These are phyloP conservation scores for Agapostemon virescens DNA, from an alignment of 2,888 invertebrate species.

Conservation along the genomic window DNA sequence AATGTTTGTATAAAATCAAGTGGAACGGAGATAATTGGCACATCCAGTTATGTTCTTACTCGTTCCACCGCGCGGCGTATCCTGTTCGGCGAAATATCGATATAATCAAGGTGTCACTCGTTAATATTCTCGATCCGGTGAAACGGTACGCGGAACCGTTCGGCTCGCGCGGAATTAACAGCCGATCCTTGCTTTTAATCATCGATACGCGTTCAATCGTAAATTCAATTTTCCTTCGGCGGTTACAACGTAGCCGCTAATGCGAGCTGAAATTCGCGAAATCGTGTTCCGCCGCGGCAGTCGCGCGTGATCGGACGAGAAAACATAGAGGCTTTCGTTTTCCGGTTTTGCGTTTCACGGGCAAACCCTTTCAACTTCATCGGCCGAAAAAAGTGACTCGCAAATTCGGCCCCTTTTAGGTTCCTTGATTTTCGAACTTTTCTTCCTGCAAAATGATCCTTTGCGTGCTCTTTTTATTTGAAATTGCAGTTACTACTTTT, in stretches of 20 bases:
- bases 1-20: not conserved
- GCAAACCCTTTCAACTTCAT: not conserved
- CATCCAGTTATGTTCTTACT: slow-evolving; percentile 3
- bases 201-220: not conserved
- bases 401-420: not conserved
- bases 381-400: not conserved
- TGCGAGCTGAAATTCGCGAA: not conserved
- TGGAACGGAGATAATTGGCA: not conserved
- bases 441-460: too few relatives aligned
- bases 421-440: too few relatives aligned
- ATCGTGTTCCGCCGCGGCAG: not conserved
- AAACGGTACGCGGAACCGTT: slow-evolving; percentile 32
- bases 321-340: not conserved
- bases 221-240: not conserved
- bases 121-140: slow-evolving; percentile 29
- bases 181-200: slow-evolving; percentile 29
- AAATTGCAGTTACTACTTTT: too few relatives aligned
- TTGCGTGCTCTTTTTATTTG: too few relatives aligned
- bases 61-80: slow-evolving; percentile 9
- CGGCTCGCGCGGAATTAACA: slow-evolving; percentile 20
- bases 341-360: not conserved
- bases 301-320: not conserved
- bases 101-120: slow-evolving; percentile 33
- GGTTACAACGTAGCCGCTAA: not conserved
- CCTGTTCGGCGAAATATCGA: slow-evolving; percentile 43